phyloP scores from a whole-genome alignment of 1,140 invertebrate genomes.

The Neodiprion pinetum region DNA sequence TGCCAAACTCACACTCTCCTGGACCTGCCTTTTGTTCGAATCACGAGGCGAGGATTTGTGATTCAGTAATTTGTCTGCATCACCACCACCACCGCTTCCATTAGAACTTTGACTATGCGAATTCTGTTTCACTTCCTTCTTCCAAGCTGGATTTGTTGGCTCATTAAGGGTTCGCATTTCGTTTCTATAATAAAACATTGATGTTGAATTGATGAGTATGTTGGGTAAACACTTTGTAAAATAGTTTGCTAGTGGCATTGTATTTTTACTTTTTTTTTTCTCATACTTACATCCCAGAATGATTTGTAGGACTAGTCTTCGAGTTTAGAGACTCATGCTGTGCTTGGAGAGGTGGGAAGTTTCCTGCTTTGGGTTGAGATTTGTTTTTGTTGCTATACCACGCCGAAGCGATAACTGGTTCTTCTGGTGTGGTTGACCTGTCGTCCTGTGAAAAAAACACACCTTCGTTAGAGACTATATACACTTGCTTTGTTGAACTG shows the following conservation, averaged over 20 bases:
- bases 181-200: conserved; percentile 37
- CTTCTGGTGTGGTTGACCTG: conserved; percentile 38
- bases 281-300: conserved; percentile 28
- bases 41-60: conserved; percentile 44
- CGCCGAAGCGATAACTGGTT: conserved; percentile 58
- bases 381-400: conserved; percentile 61
- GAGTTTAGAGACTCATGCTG: conserved; percentile 47
- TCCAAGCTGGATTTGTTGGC: conserved; percentile 51
- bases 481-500: too few relatives aligned
- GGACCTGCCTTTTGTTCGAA: conserved; percentile 47
- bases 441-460: conserved; percentile 31
- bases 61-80: conserved; percentile 43
- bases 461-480: background rate
- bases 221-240: background rate
- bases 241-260: conserved; percentile 12
- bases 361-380: conserved; percentile 46
- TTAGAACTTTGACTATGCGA: conserved; percentile 45
- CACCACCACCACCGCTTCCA: conserved; percentile 40
- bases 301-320: conserved; percentile 27
- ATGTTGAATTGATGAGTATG: too few relatives aligned
- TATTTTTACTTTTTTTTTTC: conserved; percentile 46
- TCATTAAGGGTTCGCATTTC: conserved; percentile 54
- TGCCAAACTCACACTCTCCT: conserved; percentile 46
- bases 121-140: conserved; percentile 46
- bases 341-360: conserved; percentile 52